Evolutionary conservation across 2,113 vertebrate species (phyloP).

Genomic region (Bubo blakistoni): DNA sequence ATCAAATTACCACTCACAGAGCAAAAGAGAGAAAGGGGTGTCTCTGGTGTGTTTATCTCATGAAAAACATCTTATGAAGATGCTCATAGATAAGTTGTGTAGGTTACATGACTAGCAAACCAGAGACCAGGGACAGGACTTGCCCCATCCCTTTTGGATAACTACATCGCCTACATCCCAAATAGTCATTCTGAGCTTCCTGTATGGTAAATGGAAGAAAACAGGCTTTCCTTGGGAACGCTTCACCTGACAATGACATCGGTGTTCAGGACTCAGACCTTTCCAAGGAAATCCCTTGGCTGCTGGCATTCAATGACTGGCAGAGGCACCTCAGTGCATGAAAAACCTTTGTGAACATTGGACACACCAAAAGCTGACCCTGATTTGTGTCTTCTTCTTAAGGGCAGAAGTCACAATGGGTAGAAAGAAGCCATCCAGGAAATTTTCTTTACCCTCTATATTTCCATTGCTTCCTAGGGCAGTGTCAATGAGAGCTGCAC

Average conservation of each 20-base stretch:
- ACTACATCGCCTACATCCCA: neutral
- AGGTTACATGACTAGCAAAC: neutral
- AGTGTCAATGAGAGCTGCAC: neutral
- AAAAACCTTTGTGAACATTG: neutral
- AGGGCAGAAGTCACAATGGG: neutral
- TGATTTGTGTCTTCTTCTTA: neutral
- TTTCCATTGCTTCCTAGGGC: neutral
- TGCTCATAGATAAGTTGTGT: neutral
- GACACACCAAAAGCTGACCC: neutral
- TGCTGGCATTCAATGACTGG: neutral
- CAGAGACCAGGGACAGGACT: neutral
- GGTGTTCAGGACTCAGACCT: neutral
- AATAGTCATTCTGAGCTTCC: neutral
- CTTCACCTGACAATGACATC: neutral
- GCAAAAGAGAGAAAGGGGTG: neutral
- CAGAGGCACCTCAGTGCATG: neutral
- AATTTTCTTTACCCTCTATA: neutral
- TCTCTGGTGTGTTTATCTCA: neutral
- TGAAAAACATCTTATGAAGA: neutral
- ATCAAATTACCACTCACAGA: neutral
- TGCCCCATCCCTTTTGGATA: neutral
- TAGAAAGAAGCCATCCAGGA: neutral
- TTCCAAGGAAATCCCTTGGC: neutral
- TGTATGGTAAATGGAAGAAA: neutral
- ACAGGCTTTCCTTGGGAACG: neutral